These are phyloP conservation scores for Poecile montanus DNA, from an alignment of 2,797 vertebrate species.

Conservation along the genomic window DNA sequence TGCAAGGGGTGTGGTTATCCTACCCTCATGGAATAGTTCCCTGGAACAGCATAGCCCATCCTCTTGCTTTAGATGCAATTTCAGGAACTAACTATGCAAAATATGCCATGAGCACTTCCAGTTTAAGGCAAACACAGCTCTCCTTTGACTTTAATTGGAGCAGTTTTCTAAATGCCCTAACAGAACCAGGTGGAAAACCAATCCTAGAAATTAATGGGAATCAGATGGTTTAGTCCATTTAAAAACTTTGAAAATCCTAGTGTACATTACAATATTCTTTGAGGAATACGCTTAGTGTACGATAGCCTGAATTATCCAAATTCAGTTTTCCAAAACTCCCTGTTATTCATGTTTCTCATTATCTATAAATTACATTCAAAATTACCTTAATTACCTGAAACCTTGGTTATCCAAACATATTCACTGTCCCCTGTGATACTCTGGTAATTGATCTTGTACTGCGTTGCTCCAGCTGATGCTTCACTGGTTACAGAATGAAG, in stretches of 20 bases:
- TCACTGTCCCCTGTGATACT: conserved; percentile 6
- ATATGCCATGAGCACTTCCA: not conserved
- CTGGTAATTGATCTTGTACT: conserved; percentile 48
- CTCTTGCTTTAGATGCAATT: not conserved
- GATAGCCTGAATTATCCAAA: not conserved
- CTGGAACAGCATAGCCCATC: not conserved
- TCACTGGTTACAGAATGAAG: not conserved
- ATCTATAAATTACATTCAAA: conserved; percentile 47
- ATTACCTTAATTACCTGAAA: conserved; percentile 58
- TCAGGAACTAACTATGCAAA: not conserved
- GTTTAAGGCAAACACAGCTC: not conserved
- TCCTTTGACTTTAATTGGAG: not conserved
- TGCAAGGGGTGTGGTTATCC: not conserved
- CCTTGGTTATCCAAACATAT: conserved; percentile 22
- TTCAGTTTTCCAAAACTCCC: conserved; percentile 35
- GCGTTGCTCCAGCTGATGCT: conserved; percentile 6
- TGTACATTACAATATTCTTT: not conserved
- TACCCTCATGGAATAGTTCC: not conserved
- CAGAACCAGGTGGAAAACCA: not conserved
- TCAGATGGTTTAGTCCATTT: not conserved
- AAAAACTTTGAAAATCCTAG: not conserved
- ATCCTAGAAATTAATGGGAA: not conserved
- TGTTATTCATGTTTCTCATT: conserved; percentile 57
- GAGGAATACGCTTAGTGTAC: not conserved
- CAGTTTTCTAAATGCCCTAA: not conserved